Evolutionary conservation across 2,797 vertebrate species (phyloP), one percentile per base, ranked within the genome.

Genomic region (Melanogrammus aeglefinus): DNA sequence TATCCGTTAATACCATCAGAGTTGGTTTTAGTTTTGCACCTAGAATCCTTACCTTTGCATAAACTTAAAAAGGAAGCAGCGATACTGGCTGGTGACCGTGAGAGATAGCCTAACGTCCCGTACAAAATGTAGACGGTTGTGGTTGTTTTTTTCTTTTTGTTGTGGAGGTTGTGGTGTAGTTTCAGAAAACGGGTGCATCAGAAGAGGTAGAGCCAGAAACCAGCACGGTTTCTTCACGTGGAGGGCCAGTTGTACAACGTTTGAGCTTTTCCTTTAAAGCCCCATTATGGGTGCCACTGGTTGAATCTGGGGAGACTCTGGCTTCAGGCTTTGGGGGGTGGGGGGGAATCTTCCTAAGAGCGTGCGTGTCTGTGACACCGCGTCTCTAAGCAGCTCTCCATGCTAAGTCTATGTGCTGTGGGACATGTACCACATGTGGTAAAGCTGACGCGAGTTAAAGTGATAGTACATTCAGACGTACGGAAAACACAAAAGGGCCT

Each of bases 21-120:
- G 47, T 57, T 57, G 47, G 3, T 44, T 44, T 44, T 41, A 10
- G 74, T 31, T 77, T 69, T 80, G 77, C 73, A 77, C 74, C 29
- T 72, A 9, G 79, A 72, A 18, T 82, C 79, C 82, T 36, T 69
- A 73, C 76, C 66, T 80, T 90, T 93, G 90, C 90, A 92, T 92
- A 90, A 92, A 92, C 85, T 76, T 88, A 83, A 51, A 51, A 7
- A 87, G 86, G 85, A 90, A 91, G 92, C 91, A 88, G 91, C 87
- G 29, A 83, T 44, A 4, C 79, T 83, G 86, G 90, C 89, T 89
- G 88, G 90, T 90, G 81, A 84, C 73, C 78, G 78, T 16, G 35
- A 73, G 72, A 36, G 35, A n/a, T 24, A 44, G 74, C 75, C 72
- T 74, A 35, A 77, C 81, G 41, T 74, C 85, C 85, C 84, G 78